Evolutionary conservation across 2,113 vertebrate genomes (phyloP), one percentile per base, ranked within the genome.

Genomic region (Myotis lucifugus): DNA sequence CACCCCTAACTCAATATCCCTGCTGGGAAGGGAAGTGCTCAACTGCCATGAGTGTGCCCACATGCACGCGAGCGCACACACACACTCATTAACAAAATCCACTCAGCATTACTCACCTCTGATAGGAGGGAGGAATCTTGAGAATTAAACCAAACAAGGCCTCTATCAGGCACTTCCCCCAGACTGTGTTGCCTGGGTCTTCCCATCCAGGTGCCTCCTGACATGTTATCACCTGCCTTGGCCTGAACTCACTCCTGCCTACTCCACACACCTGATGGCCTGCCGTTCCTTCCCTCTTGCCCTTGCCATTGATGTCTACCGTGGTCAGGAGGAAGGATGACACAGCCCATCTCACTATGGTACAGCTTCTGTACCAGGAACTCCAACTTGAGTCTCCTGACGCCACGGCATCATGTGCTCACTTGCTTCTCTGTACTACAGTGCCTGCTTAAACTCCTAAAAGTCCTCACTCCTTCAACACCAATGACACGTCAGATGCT

Each of bases 381-480:
- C 72, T 12, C 9, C 2, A 5, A 40, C 19, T 67, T 74, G 48
- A 27, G 27, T 56, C 15, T 5, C 11, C 67, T 40, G 48, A 56
- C 5, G 85, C 54, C 21, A 25, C 13, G 32, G 8, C 11, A 25
- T 21, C 3, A 0, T 1, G 3, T 1, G 2, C 34, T n/a, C 32
- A 32, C 32, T 74, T n/a, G 40, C 10, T 56, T 42, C 59, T 42
- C 15, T 69, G 6, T 29, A 29, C 6, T 27, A 21, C 12, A 50
- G 6, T 6, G 46, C 13, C 13, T 48, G 32, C 56, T 74, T 18
- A 73, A 64, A 64, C 46, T 29, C 48, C 34, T 42, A 48, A 34
- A 67, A 32, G 32, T 21, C 52, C 29, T 1, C 29, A n/a, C 37
- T 64, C 13, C 1, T 0, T 8, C 34, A 91, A 69, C 2, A 50